A percentile compares a stretch with the other conserved stretches of the same genome.
Evolutionary conservation across 2,113 vertebrate genomes (phyloP).

Genomic region (Trachemys scripta): DNA sequence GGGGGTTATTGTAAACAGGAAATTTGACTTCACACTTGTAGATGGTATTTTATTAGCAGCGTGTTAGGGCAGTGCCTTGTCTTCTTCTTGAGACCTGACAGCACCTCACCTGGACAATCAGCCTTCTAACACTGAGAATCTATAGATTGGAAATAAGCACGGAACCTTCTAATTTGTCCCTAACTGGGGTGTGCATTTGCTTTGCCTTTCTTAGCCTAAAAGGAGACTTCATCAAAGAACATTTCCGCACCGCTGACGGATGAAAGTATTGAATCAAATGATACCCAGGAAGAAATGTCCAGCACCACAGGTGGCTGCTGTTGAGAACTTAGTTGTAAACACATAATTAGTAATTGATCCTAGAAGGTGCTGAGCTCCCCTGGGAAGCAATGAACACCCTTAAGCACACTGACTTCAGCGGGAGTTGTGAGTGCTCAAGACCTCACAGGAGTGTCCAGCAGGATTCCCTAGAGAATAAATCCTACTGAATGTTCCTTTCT

Average conservation of each 20-base stretch:
- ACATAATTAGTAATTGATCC: background rate
- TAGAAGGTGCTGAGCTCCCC: constrained; percentile 34
- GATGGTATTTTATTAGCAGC: constrained; percentile 28
- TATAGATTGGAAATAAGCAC: background rate
- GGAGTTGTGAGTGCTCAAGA: constrained; percentile 36
- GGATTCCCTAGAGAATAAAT: constrained; percentile 50
- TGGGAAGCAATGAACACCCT: constrained; percentile 54
- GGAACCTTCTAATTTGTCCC: background rate
- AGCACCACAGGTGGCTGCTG: background rate
- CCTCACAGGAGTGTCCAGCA: constrained; percentile 59
- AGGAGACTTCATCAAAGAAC: rapidly evolving
- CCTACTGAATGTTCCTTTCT: constrained; percentile 42
- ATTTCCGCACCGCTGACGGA: background rate
- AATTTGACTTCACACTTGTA: background rate
- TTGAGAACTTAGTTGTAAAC: background rate
- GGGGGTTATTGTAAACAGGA: background rate
- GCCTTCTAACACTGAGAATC: background rate
- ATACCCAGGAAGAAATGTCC: background rate
- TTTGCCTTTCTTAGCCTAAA: constrained; percentile 40
- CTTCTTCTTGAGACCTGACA: background rate
- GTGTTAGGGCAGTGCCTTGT: background rate
- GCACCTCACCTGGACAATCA: rapidly evolving
- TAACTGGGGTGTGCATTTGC: background rate
- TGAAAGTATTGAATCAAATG: constrained; percentile 47
- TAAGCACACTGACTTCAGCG: constrained; percentile 23